Evolutionary conservation across 2,888 invertebrate species (phyloP).

Genomic region (Cephus runcator): DNA sequence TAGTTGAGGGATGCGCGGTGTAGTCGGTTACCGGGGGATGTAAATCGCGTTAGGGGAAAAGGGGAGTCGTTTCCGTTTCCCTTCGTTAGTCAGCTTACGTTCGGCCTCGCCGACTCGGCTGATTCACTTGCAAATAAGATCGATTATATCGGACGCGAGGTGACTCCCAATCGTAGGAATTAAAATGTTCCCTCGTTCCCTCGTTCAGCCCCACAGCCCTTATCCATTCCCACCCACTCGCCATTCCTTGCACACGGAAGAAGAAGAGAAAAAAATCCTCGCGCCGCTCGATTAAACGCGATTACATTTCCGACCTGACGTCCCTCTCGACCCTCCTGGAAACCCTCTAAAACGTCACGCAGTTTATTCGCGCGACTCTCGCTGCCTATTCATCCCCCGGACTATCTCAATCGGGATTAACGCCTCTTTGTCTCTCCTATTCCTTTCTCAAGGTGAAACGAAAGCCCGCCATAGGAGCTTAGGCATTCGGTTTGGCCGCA

Average conservation of each 20-base stretch:
- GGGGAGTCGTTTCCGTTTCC: constrained; percentile 17
- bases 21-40: constrained; percentile 19
- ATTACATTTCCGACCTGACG: constrained; percentile 24
- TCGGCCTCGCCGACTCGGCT: constrained; percentile 22
- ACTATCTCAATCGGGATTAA: not conserved
- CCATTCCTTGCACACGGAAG: constrained; percentile 2
- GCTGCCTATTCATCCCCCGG: not conserved
- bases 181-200: constrained; percentile 38
- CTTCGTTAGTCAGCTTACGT: constrained; percentile 26
- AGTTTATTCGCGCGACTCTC: not conserved
- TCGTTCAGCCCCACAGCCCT: constrained; percentile 4
- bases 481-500: not conserved
- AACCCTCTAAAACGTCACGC: not conserved
- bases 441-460: not conserved
- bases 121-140: constrained; percentile 56
- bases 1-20: constrained; percentile 31
- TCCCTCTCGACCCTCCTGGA: not conserved
- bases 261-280: constrained; percentile 12
- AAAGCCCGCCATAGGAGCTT: not conserved
- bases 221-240: constrained; percentile 6
- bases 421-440: not conserved
- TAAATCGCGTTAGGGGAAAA: constrained; percentile 34
- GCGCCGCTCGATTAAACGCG: constrained; percentile 26
- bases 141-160: constrained; percentile 50
- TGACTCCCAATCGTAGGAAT: constrained; percentile 43